Percentiles rank a stretch among this genome's conserved stretches.
phyloP scores from a whole-genome alignment of 2,888 invertebrate genomes.

The Macropis europaea region DNA sequence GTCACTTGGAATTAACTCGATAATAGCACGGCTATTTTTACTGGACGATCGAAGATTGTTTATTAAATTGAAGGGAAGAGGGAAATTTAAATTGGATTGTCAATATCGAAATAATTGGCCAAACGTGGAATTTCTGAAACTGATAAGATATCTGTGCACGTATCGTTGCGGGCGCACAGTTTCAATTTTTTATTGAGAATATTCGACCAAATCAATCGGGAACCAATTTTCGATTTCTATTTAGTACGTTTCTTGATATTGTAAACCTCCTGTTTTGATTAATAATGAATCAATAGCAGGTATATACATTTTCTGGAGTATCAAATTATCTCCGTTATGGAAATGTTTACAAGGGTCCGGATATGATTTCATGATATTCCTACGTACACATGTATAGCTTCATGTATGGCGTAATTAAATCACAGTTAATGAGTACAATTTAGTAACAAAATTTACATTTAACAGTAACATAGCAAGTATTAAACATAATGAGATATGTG shows the following conservation, averaged over 20 bases:
- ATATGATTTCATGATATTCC: too few relatives aligned
- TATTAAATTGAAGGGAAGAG: neutral
- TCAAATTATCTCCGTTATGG: too few relatives aligned
- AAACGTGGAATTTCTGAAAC: constrained; percentile 3
- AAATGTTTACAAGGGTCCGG: too few relatives aligned
- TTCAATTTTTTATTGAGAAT: constrained; percentile 16
- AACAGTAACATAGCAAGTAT: too few relatives aligned
- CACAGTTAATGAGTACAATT: too few relatives aligned
- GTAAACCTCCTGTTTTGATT: too few relatives aligned
- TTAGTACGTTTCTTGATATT: neutral
- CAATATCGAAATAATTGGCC: neutral
- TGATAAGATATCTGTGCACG: constrained; percentile 30
- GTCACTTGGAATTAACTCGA: neutral
- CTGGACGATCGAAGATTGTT: constrained; percentile 4
- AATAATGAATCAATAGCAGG: too few relatives aligned
- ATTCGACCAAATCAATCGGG: constrained; percentile 3
- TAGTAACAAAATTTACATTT: too few relatives aligned
- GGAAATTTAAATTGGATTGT: constrained; percentile 9
- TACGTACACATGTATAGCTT: too few relatives aligned
- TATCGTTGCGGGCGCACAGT: neutral
- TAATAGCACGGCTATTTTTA: constrained; percentile 21
- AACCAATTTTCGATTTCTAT: constrained; percentile 21
- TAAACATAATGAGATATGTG: too few relatives aligned
- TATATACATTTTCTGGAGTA: too few relatives aligned
- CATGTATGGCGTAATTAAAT: too few relatives aligned